Evolutionary conservation across 2,888 invertebrate species (phyloP), one percentile per base, ranked within the genome.

Genomic region (Argyresthia goedartella): DNA sequence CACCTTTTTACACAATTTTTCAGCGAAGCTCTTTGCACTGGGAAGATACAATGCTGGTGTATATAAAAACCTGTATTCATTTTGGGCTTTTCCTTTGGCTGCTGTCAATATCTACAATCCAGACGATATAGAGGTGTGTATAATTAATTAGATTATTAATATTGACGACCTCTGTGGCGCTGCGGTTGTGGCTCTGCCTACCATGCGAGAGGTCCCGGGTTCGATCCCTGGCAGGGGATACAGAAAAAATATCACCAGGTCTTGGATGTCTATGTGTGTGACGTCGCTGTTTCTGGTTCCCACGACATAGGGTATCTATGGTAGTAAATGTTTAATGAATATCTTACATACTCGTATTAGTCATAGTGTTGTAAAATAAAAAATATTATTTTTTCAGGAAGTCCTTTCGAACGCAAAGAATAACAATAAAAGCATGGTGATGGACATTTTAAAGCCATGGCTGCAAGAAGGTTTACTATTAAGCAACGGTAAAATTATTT

Each of bases 331-430:
- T n/a, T n/a, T n/a, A n/a, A n/a, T n/a, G n/a, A n/a, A n/a, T n/a
- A n/a, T n/a, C n/a, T n/a, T n/a, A n/a, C n/a, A n/a, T n/a, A n/a
- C 25, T 25, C 25, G 6, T 25, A 25, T 25, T 25, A n/a, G n/a
- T n/a, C n/a, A n/a, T n/a, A n/a, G n/a, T n/a, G n/a, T n/a, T 25
- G 25, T 25, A 25, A 25, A 25, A 25, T 25, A 4, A 4, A 2
- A 25, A 25, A 6, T 46, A 45, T n/a, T 33, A 45, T 25, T 53
- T 49, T 67, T 65, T 16, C 65, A 88, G 84, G 62, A 77, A 53
- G 56, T 90, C 11, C 67, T 89, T 39, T 87, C 86, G 33, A 82
- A 72, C 57, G 64, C 71, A 34, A 69, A 69, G 10, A 64, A 80
- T 35, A 69, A 82, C 42, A 72, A 76, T 8, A 88, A 88, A 60